Base-by-base conservation (phyloP, 2,888 invertebrate species). In the Drosophila basisetae region DNA sequence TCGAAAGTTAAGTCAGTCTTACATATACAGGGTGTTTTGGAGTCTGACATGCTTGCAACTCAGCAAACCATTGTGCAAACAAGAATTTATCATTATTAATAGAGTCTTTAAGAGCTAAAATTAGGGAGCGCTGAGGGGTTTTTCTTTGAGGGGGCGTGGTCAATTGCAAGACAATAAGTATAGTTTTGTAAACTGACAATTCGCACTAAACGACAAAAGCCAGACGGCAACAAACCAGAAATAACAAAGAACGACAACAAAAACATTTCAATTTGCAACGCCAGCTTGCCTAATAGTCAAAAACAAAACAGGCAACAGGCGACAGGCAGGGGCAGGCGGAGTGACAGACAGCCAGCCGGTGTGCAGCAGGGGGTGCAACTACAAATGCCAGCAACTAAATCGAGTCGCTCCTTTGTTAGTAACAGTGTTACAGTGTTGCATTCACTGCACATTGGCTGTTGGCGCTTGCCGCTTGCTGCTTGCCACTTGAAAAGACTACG, bases 401-500 rank as follows among this genome's bases (percentile, higher is more conserved):
- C 80, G 75, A 68, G 72, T 73, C 22, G 74, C 47, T n/a, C 49
- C 33, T 35, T 49, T 47, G 31, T 47, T 52, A 62, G 64, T 43
- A 28, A 35, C 35, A 33, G 33, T 30, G 39, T 50, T 41, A 33
- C 59, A 39, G 28, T 77, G 31, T 66, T 78, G 73, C 81, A 73
- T 73, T 78, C 71, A 75, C 67, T 80, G 80, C 39, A 83, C 73
- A 62, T 82, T 84, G 83, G 68, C 59, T 77, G 78, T 85, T 81
- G 78, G 53, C 54, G 65, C 68, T 75, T 74, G 73, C 58, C 7
- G 49, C 59, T 77, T 77, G 76, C 65, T 25, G 64, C 70, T 80
- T 85, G 85, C 85, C 81, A 75, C 89, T 84, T 86, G 86, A 89
- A 86, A 86, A 72, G 71, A 66, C 52, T 76, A 65, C 67, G 77